Evolutionary conservation across 2,888 invertebrate species (phyloP), one percentile per base, ranked within the genome.

Genomic region (Harpagoxenus sublaevis): DNA sequence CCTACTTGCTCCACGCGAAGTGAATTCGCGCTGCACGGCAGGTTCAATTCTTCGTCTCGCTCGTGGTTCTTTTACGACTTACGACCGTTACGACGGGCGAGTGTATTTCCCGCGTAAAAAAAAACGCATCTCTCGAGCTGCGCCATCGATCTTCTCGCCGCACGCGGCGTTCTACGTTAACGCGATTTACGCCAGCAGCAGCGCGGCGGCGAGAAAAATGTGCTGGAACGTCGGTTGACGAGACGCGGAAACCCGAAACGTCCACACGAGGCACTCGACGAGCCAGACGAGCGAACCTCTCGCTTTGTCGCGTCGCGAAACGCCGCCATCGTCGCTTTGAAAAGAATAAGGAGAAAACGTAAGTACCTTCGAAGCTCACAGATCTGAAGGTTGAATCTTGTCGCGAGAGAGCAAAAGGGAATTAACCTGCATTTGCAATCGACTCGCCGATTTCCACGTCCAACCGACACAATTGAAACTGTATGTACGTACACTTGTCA

Each of bases 201-300:
- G 55, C 55, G 35, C 51, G 15, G 55, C 55, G 28, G 42, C 55
- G 71, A 57, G 42, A 55, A 35, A 73, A 57, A 57, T 73, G 42
- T 18, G 55, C n/a, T 9, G 18, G 9, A 15, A 39, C 39, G 15
- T 55, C 15, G 55, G 8, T 70, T 39, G 55, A 55, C 39, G 71
- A 73, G 71, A 18, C 55, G 39, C 71, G 23, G 6, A 57, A 45
- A 28, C 31, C 1, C 9, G 42, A 42, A 23, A 23, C 23, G 42
- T 8, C 10, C 28, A 45, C 28, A 45, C 57, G 60, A 28, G n/a
- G 8, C 31, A 28, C 31, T 45, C 12, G 42, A 31, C 15, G 31
- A 74, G 42, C 4, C 4, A 18, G 9, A 62, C 18, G 35, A 35
- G 62, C 62, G 42, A 28, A 18, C 12, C 42, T 42, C 10, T 35